phyloP scores from a whole-genome alignment of 2,888 invertebrate genomes.

The Venusia cambrica region DNA sequence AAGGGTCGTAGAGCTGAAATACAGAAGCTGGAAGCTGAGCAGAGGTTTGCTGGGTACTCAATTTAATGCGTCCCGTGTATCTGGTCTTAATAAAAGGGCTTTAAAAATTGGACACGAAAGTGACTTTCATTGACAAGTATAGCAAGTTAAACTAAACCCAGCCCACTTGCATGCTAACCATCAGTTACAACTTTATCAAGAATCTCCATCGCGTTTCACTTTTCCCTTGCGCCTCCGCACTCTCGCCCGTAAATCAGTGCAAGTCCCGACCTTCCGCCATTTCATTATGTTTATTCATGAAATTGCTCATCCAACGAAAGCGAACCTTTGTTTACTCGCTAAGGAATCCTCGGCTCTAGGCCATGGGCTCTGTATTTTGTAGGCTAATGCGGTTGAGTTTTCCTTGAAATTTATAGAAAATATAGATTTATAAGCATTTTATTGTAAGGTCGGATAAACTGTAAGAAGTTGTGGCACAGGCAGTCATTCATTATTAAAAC shows the following conservation, averaged over 20 bases:
- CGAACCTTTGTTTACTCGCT: slow-evolving; percentile 67
- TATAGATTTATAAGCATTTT: too few species aligned
- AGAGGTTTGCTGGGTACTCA: too few species aligned
- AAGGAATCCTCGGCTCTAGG: slow-evolving; percentile 29
- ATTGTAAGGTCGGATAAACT: too few species aligned
- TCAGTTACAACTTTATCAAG: slow-evolving; percentile 6
- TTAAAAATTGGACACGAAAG: too few species aligned
- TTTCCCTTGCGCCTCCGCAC: slow-evolving; percentile 21
- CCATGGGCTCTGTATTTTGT: slow-evolving; percentile 15
- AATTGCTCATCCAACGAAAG: slow-evolving; percentile 72
- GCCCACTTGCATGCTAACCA: slow-evolving; percentile 7
- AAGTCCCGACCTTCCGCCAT: slow-evolving; percentile 59
- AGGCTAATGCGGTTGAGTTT: slow-evolving; percentile 4
- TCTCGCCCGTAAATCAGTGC: slow-evolving; percentile 64
- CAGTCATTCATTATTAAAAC: too few species aligned
- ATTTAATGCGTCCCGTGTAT: too few species aligned
- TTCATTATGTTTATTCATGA: slow-evolving; percentile 78
- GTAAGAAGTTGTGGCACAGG: too few species aligned
- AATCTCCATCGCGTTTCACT: slow-evolving; percentile 15
- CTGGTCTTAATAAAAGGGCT: too few species aligned
- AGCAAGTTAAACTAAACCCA: too few species aligned
- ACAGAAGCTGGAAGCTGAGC: too few species aligned
- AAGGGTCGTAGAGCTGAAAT: too few species aligned
- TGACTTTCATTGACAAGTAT: too few species aligned
- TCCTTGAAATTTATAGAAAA: neutral